phyloP scores from a whole-genome alignment of 2,113 vertebrate genomes.

The Barnardius zonarius region DNA sequence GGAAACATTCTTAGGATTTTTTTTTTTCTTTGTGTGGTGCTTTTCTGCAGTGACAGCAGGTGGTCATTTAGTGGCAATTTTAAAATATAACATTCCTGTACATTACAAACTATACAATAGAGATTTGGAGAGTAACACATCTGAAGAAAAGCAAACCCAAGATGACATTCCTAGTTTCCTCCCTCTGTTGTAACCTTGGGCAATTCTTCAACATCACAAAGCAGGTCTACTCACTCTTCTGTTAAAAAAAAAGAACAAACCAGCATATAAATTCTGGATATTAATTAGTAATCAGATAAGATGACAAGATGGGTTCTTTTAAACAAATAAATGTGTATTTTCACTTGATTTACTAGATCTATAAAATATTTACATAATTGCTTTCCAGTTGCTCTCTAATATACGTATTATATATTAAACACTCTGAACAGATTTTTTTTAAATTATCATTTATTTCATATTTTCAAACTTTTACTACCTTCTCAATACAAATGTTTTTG shows the following conservation, averaged over 20 bases:
- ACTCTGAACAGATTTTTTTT: background rate
- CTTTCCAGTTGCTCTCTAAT: background rate
- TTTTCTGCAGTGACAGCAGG: slow-evolving; percentile 27
- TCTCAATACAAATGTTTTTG: background rate
- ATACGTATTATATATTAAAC: background rate
- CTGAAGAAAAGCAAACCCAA: background rate
- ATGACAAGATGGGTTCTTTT: rapidly evolving
- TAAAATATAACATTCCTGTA: background rate
- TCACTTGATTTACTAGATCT: background rate
- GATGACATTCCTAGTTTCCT: background rate
- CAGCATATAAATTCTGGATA: background rate
- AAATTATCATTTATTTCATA: background rate
- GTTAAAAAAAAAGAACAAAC: background rate
- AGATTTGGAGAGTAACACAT: background rate
- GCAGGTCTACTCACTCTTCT: background rate
- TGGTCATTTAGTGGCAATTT: slow-evolving; percentile 3
- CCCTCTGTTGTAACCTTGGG: background rate
- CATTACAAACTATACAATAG: background rate
- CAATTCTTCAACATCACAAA: background rate
- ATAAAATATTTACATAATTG: background rate
- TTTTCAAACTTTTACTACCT: background rate
- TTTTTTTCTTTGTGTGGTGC: background rate
- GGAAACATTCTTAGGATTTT: background rate
- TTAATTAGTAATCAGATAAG: background rate
- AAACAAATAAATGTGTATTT: background rate